phyloP scores from a whole-genome alignment of 2,888 invertebrate species.

The Sesamia inferens region DNA sequence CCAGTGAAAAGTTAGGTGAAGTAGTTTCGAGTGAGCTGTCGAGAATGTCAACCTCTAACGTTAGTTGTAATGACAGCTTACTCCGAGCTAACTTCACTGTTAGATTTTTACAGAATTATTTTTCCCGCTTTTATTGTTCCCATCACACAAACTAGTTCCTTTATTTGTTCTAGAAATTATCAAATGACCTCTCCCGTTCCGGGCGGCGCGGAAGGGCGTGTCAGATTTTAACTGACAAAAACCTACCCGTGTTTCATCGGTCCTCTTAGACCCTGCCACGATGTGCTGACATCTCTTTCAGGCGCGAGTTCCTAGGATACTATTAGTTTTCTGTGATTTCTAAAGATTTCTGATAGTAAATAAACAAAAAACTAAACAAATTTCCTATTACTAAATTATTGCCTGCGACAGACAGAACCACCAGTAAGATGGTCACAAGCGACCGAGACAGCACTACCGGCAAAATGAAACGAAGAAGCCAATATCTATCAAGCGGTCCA shows the following conservation, averaged over 20 bases:
- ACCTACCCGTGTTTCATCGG: no score
- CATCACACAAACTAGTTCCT: background rate
- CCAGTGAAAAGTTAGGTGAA: no score
- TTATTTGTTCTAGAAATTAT: no score
- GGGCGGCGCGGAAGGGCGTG: no score
- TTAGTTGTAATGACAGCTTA: no score
- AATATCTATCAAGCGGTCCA: background rate
- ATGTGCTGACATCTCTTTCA: no score
- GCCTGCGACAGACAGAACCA: background rate
- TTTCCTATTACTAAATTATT: background rate
- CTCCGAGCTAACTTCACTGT: no score
- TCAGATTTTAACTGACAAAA: no score
- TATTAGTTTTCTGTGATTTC: background rate
- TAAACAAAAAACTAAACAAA: background rate
- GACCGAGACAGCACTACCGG: background rate
- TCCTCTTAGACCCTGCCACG: no score
- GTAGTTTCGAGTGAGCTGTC: slow-evolving; percentile 32
- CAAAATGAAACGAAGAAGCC: background rate
- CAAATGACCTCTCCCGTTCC: no score
- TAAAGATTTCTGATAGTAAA: background rate
- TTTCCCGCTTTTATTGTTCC: no score
- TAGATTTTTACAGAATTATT: no score
- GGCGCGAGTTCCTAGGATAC: background rate
- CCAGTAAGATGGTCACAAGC: background rate
- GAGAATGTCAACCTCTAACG: background rate